These are phyloP conservation scores for Lasius fuliginosus DNA, from an alignment of 2,888 invertebrate genomes.

Conservation along the genomic window DNA sequence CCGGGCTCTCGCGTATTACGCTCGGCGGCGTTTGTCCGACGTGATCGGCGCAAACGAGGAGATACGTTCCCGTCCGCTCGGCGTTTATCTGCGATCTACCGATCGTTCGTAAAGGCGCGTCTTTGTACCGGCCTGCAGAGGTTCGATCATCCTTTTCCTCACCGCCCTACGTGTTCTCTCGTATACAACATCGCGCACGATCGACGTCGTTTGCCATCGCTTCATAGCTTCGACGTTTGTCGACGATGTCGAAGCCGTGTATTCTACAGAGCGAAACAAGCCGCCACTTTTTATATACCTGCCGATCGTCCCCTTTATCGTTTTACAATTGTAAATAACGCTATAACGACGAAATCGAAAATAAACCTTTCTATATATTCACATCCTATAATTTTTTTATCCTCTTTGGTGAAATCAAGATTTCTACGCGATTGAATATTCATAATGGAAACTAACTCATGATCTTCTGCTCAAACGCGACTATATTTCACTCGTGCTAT, in stretches of 20 bases:
- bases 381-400: neutral
- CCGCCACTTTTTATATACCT: constrained; percentile 21
- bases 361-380: neutral
- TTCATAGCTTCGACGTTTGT: constrained; percentile 46
- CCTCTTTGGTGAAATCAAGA: neutral
- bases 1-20: constrained; percentile 70
- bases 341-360: neutral
- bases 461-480: neutral
- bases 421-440: neutral
- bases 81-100: constrained; percentile 79
- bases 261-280: constrained; percentile 30
- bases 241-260: constrained; percentile 39
- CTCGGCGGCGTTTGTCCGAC: constrained; percentile 78
- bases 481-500: neutral
- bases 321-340: constrained; percentile 17
- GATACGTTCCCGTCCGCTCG: constrained; percentile 78
- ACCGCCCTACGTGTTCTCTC: neutral
- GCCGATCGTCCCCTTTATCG: neutral
- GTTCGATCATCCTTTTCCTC: constrained; percentile 35
- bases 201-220: constrained; percentile 30
- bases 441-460: neutral
- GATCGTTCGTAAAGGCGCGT: constrained; percentile 66
- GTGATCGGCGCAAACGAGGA: constrained; percentile 83
- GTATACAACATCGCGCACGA: constrained; percentile 18
- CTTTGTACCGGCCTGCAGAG: constrained; percentile 37